Base-by-base conservation (phyloP, 2,113 vertebrate species). In the Rissa tridactyla region DNA sequence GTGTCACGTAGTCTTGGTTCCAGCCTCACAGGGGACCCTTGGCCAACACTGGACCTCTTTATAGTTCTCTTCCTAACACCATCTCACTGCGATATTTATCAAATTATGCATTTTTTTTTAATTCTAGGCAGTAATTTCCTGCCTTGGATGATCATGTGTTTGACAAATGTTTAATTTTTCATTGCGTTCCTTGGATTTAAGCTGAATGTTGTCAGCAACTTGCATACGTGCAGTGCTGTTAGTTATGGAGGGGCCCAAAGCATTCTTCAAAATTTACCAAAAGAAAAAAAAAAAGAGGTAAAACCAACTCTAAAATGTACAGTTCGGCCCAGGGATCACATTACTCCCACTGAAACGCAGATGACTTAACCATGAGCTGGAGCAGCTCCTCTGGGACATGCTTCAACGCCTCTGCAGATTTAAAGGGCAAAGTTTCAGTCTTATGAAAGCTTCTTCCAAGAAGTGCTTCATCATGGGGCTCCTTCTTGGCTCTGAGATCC, bases 341-440 rank as follows among this genome's bases (percentile, higher is more conserved):
- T 21, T 32, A 2, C 22, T 92, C 16, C 86, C 62, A 14, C 13
- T 47, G 85, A 20, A 86, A 71, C 17, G 22, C 64, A 42, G 6
- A 25, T 3, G 77, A 21, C 17, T 38, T 69, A 34, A 49, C n/a
- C 51, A 5, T 13, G 82, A 83, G 62, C 70, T 55, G 52, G 26
- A 85, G 47, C 57, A 70, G 52, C 58, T 86, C 57, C 66, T 57
- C 20, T 73, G 76, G 60, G 60, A 29, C 5, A 2, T 15, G 6
- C 52, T 25, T 78, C 88, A 42, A 94, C 90, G 94, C 92, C 94
- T 95, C 96, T 91, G 88, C 85, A 65, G 94, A 72, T 90, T 88
- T 96, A 88, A 94, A 95, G 92, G 94, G 95, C 97, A 97, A 70
- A 95, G 81, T 83, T 90, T 85, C 71, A 83, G 81, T 66, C 75